Conservation (phyloP, 2,888 invertebrate species). For the Lumbricus terrestris region DNA sequence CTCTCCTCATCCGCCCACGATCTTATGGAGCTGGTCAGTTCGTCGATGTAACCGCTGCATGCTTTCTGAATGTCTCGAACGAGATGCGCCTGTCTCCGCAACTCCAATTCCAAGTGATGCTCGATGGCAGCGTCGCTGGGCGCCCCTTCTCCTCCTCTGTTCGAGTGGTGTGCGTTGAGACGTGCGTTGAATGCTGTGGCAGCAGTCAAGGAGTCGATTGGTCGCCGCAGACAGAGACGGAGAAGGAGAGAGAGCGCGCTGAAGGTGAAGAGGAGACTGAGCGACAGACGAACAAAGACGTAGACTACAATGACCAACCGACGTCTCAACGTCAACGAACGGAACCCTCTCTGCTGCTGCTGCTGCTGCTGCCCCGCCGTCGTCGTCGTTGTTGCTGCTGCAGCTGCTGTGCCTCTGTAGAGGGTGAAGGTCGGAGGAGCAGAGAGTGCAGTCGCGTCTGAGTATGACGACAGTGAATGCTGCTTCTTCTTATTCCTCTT, state of each 20-base stretch:
- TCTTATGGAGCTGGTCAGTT: slow-evolving; percentile 16
- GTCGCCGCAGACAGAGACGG: slow-evolving; percentile 25
- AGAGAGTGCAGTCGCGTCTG: background rate
- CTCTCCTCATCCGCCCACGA: background rate
- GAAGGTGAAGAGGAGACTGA: slow-evolving; percentile 29
- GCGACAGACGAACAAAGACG: slow-evolving; percentile 13
- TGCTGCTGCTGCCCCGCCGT: too few species aligned
- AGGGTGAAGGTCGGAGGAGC: background rate
- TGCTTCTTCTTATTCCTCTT: background rate
- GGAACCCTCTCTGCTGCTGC: background rate
- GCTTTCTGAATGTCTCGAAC: slow-evolving; percentile 34
- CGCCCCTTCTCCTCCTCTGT: background rate
- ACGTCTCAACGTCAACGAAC: background rate
- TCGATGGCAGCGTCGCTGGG: slow-evolving; percentile 4
- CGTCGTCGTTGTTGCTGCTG: too few species aligned
- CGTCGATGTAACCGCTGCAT: slow-evolving; percentile 36
- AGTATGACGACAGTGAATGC: background rate
- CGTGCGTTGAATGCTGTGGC: background rate
- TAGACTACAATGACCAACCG: slow-evolving; percentile 11
- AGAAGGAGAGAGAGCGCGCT: slow-evolving; percentile 41
- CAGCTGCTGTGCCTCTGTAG: background rate
- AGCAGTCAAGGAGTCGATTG: background rate
- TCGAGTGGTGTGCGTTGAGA: background rate
- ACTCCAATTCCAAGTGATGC: slow-evolving; percentile 22
- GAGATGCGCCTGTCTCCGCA: slow-evolving; percentile 31